Base-by-base conservation (phyloP, 2,888 invertebrate genomes). In the Acrobasis consociella region DNA sequence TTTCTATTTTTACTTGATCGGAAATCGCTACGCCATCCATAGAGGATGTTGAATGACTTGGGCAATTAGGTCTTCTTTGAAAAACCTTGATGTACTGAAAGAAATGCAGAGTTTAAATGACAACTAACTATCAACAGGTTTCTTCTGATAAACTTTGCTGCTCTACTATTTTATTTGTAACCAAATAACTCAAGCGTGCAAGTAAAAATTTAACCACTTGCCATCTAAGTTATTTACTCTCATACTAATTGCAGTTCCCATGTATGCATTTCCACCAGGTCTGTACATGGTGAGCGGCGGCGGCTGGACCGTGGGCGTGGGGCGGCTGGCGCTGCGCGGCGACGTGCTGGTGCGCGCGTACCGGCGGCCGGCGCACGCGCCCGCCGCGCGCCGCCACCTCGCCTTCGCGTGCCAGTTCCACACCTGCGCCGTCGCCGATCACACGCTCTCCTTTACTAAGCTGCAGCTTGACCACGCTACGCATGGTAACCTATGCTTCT, bases 281-380 rank as follows among this genome's bases (percentile, higher is more conserved):
- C 93, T 96, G 15, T 96, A 96, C 88, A 94, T 94, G 78, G 94
- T 96, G 64, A 94, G 94, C 72, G 95, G 95, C 93, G 79, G 96
- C 93, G 72, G 95, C 88, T 75, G 95, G 95, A 83, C 94, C 80
- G 83, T 93, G 78, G 85, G 93, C 61, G 95, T 95, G 53, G 94
- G 91, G 0, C 79, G 90, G 39, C 81, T 97, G 55, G 95, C 96
- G 61, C 93, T 98, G 15, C 94, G 97, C 60, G 98, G 98, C 13
- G 98, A 98, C 89, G 96, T 98, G 71, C 93, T 98, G 66, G 95
- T 98, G 77, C 97, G 98, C 85, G 98, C 98, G 83, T 98, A 97
- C 93, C 95, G 97, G 76, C 94, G 97, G 5, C 88, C 89, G 1
- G 93, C 93, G 67, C 80, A 82, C 61, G 74, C 81, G 70, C 82